Base-by-base conservation (phyloP, 1,140 invertebrate genomes). In the Xylocopa sonorina region DNA sequence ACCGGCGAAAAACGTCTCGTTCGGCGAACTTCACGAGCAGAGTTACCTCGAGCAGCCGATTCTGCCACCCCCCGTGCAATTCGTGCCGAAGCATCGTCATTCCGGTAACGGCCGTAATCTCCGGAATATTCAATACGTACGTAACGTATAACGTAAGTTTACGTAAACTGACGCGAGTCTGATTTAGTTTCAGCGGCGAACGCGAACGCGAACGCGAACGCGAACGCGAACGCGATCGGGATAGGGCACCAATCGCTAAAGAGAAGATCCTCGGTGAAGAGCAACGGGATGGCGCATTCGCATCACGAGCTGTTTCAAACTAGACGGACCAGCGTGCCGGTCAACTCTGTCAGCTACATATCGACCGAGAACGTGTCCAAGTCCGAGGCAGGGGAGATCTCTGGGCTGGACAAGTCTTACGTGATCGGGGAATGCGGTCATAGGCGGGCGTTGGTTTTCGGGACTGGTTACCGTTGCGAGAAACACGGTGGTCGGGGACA, bases 1-100 rank as follows among this genome's bases (percentile, higher is more conserved):
- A 2, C 89, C 92, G 1, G 78, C 88, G 0, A 93, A 93, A 60
- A 93, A 93, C 57, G 93, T 93, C 27, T 93, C 92, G 16, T 93
- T 93, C 55, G 91, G 92, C 34, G 91, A 93, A 78, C 74, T 89
- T 27, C 88, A 90, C 73, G 90, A 91, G 60, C 89, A 91, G 63
- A 88, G 62, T 72, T 92, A 89, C 81, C 83, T 90, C 32, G 91
- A 92, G 55, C 90, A 92, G 51, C 63, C 90, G 1, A 92, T 92
- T 24, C 81, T 92, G 29, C 91, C 92, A 24, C 91, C 92, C 46
- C 91, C 91, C 41, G 68, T 89, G 64, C 92, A 92, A 58, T 93
- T 92, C 64, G 85, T 92, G 16, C 75, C 83, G n/a, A 92, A 91
- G 74, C 92, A 93, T 81, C 90, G 89, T 41, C 91, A 92, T 55